Evolutionary conservation across 2,888 invertebrate species (phyloP).

Genomic region (Glaucopsyche alexis): DNA sequence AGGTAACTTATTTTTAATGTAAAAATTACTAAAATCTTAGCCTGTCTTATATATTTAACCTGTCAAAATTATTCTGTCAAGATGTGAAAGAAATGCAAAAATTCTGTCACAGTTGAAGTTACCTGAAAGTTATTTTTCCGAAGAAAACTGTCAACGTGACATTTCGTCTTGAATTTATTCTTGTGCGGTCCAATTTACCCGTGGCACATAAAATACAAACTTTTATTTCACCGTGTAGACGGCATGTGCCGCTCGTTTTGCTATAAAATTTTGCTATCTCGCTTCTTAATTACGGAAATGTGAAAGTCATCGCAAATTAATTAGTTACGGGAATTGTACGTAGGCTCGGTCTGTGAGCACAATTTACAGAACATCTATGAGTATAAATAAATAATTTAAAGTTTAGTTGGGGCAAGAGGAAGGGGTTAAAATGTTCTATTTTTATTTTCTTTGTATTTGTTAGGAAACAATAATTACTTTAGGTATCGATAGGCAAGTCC

Average conservation of each 20-base stretch:
- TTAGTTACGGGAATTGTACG: background rate
- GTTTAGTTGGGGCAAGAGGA: too few relatives aligned
- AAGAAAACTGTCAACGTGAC: background rate
- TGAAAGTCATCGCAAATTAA: slow-evolving; percentile 17
- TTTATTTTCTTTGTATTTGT: too few relatives aligned
- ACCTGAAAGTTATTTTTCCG: background rate
- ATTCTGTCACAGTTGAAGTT: background rate
- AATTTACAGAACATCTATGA: background rate
- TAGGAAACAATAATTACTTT: too few relatives aligned
- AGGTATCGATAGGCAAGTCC: too few relatives aligned
- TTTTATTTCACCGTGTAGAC: background rate
- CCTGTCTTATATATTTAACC: background rate
- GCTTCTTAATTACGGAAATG: slow-evolving; percentile 7
- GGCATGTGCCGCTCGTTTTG: background rate
- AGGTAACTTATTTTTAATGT: too few relatives aligned
- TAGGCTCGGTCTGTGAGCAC: background rate
- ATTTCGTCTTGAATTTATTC: background rate
- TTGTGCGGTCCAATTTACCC: background rate
- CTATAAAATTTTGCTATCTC: slow-evolving; percentile 13
- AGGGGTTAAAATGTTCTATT: too few relatives aligned
- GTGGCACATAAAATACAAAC: slow-evolving; percentile 4
- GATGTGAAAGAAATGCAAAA: background rate
- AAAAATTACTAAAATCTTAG: too few relatives aligned
- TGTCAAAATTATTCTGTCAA: background rate
- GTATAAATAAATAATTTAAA: too few relatives aligned